These are phyloP conservation scores for Phocides pigmalion DNA, from an alignment of 1,140 invertebrate genomes.

Conservation along the genomic window DNA sequence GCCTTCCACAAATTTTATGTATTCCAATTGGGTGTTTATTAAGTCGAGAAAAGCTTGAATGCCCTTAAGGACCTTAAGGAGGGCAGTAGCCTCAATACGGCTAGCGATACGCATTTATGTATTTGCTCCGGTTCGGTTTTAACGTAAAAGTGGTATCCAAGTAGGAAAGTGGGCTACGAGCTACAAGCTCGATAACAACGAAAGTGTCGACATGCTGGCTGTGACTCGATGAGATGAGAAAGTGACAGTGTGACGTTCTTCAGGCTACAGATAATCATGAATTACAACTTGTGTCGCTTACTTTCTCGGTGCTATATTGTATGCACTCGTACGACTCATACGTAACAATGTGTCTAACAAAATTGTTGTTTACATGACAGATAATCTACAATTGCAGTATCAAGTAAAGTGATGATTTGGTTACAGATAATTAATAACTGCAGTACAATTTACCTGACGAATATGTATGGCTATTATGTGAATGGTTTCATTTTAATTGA, in stretches of 20 bases:
- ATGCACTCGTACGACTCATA: background rate
- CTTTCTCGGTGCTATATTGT: background rate
- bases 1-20: background rate
- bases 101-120: conserved; percentile 27
- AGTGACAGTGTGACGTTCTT: conserved; percentile 34
- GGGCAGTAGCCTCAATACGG: conserved; percentile 16
- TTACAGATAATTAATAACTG: too few species aligned
- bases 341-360: background rate
- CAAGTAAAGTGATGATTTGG: too few species aligned
- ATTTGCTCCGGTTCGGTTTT: conserved; percentile 32
- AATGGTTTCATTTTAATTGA: too few species aligned
- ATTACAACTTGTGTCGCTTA: conserved; percentile 9
- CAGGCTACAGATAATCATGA: conserved; percentile 9
- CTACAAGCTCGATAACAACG: conserved; percentile 28
- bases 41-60: conserved; percentile 8
- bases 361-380: too few species aligned
- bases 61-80: conserved; percentile 19
- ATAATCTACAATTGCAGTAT: too few species aligned
- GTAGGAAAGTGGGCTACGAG: conserved; percentile 33
- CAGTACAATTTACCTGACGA: too few species aligned
- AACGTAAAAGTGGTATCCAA: conserved; percentile 32
- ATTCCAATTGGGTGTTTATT: background rate
- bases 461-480: too few species aligned
- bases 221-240: conserved; percentile 31
- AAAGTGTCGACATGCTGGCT: conserved; percentile 29